Evolutionary conservation across 2,888 invertebrate species (phyloP), one percentile per base, ranked within the genome.

Genomic region (Sycophila texana): DNA sequence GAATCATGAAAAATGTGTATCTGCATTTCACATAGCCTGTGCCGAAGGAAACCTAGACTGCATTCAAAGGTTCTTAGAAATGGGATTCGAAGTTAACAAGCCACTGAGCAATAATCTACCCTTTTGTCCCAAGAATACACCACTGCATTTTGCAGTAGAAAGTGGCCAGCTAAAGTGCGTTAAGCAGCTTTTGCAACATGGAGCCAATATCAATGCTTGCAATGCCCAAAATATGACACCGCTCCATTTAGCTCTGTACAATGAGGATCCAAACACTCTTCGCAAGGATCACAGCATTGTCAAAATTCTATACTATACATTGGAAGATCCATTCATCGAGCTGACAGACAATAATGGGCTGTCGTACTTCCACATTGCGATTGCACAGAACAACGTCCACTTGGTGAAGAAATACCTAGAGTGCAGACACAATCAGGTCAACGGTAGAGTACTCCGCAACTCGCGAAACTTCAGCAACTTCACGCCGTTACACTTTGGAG

Each of bases 161-260:
- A 55, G 55, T 18, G 26, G 58, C 10, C 39, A 39, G 4, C 39
- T 4, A 4, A 39, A 70, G 4, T 30, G 30, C 18, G 57, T 70
- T n/a, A 26, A 58, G 39, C 13, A 57, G 14, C 47, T 70, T 18
- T 14, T 70, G 13, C 0, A 53, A 16, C 7, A 70, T 2, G 70
- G 53, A 13, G 70, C 61, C 5, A 4, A 57, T 18, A 16, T 58
- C 16, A 51, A 57, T 7, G 1, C 1, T 3, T 22, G 49, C 14
- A 49, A 49, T 14, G 16, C 14, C 0, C 1, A 77, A 4, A 30
- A 60, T 30, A 66, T 49, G 66, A 77, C 65, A 39, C 57, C 77
- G 14, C 16, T 77, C 3, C 77, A 77, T 26, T 30, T 77, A 5
- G 78, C 78, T 12, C 26, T 77, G n/a, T 63, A 77, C 26, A 65